phyloP scores from a whole-genome alignment of 92 coral and sea anemone species.

The Muricea muricata region DNA sequence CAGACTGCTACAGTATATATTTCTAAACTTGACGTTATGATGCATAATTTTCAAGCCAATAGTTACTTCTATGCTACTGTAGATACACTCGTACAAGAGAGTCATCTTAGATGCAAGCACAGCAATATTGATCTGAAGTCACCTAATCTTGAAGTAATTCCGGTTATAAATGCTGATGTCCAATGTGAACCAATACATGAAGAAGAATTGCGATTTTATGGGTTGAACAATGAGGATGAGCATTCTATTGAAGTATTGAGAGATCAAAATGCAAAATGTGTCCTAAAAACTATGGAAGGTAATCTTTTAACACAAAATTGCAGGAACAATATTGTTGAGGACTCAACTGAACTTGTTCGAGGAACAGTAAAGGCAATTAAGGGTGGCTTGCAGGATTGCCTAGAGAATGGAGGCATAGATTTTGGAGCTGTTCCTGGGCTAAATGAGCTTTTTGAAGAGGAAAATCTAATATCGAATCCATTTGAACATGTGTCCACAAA shows the following conservation, averaged over 20 bases:
- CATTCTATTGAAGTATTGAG: background rate
- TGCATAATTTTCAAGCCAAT: too few relatives aligned
- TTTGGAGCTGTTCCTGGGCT: conserved; percentile 71
- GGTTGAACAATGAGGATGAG: background rate
- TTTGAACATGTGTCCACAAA: conserved; percentile 69
- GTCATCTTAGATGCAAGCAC: conserved; percentile 51
- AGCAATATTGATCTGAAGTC: conserved; percentile 35
- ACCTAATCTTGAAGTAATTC: background rate
- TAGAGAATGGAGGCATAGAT: conserved; percentile 55
- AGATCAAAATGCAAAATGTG: background rate
- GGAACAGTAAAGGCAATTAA: conserved; percentile 37
- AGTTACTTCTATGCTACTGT: too few relatives aligned
- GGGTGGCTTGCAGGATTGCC: conserved; percentile 51
- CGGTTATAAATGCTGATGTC: background rate
- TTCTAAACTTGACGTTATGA: too few relatives aligned
- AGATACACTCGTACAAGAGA: conserved; percentile 7
- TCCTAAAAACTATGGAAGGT: conserved; percentile 27
- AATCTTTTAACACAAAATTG: conserved; percentile 30
- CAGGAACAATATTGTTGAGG: conserved; percentile 32
- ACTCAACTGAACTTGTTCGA: conserved; percentile 29
- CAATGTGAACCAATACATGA: background rate
- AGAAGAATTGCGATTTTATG: too few relatives aligned
- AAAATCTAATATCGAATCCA: conserved; percentile 66
- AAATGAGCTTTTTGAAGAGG: conserved; percentile 54
- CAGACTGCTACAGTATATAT: too few relatives aligned